These are phyloP conservation scores for Tillus elongatus DNA, from an alignment of 2,888 invertebrate genomes.

Conservation along the genomic window DNA sequence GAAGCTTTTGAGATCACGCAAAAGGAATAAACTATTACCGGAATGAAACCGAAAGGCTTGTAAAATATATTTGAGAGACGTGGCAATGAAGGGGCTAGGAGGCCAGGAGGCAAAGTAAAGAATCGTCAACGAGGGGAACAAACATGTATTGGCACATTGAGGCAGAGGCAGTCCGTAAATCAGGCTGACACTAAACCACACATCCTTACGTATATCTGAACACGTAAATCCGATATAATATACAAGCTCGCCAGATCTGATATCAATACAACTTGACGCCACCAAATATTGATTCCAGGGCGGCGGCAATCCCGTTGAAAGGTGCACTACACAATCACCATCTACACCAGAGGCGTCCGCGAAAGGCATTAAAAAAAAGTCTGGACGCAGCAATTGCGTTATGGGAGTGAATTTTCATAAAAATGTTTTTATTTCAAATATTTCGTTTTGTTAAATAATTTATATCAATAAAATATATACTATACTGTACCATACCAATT, in stretches of 20 bases:
- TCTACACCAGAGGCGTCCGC: neutral
- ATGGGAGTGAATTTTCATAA: too few species aligned
- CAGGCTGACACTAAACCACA: conserved; percentile 35
- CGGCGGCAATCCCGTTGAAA: too few species aligned
- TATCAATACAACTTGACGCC: conserved; percentile 34
- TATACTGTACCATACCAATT: too few species aligned
- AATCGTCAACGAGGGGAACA: neutral
- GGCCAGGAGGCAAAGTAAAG: too few species aligned
- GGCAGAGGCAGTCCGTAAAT: conserved; percentile 28
- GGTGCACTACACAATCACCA: neutral
- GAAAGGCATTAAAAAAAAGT: too few species aligned
- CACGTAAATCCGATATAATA: conserved; percentile 38
- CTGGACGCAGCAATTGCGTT: too few species aligned
- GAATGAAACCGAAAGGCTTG: too few species aligned
- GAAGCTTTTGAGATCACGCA: neutral
- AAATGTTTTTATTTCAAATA: too few species aligned
- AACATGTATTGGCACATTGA: conserved; percentile 13
- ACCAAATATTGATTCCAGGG: conserved; percentile 33
- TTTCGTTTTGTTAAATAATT: too few species aligned
- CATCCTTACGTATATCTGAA: conserved; percentile 35
- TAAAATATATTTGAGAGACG: too few species aligned
- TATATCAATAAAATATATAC: too few species aligned
- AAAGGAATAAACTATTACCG: conserved; percentile 2
- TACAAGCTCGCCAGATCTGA: conserved; percentile 35
- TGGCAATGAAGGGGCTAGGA: too few species aligned